These are phyloP conservation scores for Ptychodera flava DNA, from an alignment of 35 echinoderm and acorn worm genomes.

Conservation along the genomic window DNA sequence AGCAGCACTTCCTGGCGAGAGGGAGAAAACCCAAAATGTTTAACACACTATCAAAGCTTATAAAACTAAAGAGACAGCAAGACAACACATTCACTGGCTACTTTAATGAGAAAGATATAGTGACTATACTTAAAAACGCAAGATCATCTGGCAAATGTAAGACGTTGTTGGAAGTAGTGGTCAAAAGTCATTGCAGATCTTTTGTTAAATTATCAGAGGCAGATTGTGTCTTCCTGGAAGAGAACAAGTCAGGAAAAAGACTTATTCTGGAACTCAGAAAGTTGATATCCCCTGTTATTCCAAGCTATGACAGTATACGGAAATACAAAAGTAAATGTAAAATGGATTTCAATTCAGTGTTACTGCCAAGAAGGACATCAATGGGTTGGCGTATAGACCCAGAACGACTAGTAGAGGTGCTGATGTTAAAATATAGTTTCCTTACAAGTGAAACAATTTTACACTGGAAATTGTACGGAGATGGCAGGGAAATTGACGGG, in stretches of 20 bases:
- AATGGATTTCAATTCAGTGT: conserved; percentile 38
- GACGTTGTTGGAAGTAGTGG: too few species aligned
- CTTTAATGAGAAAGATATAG: too few species aligned
- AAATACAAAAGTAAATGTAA: conserved; percentile 25
- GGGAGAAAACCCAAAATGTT: too few species aligned
- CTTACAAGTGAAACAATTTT: not conserved
- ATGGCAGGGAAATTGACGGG: conserved; percentile 36
- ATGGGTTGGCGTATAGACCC: conserved; percentile 29
- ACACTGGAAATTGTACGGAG: conserved; percentile 34
- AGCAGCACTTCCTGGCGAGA: too few species aligned
- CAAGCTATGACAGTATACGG: not conserved
- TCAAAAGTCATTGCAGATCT: too few species aligned
- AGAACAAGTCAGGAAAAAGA: conserved; percentile 29
- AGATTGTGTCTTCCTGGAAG: conserved; percentile 4
- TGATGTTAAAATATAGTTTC: conserved; percentile 23
- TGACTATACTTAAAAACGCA: too few species aligned
- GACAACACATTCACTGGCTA: too few species aligned
- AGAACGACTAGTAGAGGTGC: conserved; percentile 13
- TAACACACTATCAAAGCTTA: too few species aligned
- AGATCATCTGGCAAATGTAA: too few species aligned
- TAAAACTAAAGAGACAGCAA: too few species aligned
- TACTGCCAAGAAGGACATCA: conserved; percentile 16
- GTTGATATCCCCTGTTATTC: not conserved
- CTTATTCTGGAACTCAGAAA: not conserved
- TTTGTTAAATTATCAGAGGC: not conserved